A percentile compares a stretch with the other conserved stretches of the same genome.
phyloP scores from a whole-genome alignment of 2,797 vertebrate genomes.

The Rhabdomys pumilio region DNA sequence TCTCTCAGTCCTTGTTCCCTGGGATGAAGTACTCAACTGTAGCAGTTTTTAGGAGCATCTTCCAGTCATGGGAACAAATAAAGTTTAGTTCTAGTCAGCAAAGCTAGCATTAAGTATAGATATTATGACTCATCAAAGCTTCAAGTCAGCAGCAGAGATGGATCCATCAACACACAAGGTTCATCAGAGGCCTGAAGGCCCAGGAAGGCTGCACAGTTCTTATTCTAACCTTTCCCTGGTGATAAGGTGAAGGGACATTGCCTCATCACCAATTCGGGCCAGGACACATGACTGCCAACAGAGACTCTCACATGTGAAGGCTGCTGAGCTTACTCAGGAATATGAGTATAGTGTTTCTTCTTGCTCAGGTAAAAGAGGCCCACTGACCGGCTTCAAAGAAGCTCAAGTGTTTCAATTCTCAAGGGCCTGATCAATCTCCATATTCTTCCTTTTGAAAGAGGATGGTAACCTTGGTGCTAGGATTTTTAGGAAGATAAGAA shows the following conservation, averaged over 20 bases:
- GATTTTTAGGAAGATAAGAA: conserved; percentile 2
- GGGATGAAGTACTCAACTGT: neutral
- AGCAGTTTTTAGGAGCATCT: neutral
- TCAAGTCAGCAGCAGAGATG: neutral
- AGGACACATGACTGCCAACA: neutral
- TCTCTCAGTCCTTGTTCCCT: neutral
- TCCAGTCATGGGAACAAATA: neutral
- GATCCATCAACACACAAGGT: neutral
- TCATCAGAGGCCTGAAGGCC: neutral
- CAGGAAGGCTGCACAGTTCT: neutral
- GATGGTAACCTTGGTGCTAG: neutral
- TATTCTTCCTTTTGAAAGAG: conserved; percentile 5
- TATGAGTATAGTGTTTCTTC: neutral
- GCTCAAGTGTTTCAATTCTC: neutral
- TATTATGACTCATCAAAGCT: neutral
- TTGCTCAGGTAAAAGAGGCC: neutral
- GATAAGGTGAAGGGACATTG: neutral
- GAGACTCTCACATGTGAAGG: neutral
- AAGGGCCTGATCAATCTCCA: neutral
- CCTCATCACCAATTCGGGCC: rapidly evolving
- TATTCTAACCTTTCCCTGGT: neutral
- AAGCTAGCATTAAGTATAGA: neutral
- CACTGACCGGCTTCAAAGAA: neutral
- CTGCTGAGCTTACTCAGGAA: neutral
- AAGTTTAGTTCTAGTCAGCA: neutral